phyloP scores from a whole-genome alignment of 2,888 invertebrate species.

The Plusia festucae region DNA sequence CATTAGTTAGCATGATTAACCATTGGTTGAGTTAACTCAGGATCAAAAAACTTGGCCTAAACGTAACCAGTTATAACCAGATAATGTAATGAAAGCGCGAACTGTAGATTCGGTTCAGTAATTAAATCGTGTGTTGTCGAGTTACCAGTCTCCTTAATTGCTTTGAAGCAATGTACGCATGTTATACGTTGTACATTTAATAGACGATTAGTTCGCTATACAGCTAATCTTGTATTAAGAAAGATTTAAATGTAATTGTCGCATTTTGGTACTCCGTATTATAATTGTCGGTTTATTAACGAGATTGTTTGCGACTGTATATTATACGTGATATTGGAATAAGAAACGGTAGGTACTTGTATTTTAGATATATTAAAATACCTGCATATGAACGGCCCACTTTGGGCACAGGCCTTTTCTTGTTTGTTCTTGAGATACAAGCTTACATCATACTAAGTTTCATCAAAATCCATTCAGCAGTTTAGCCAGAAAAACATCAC shows the following conservation, averaged over 20 bases:
- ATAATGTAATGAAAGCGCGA: constrained; percentile 25
- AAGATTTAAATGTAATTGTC: constrained; percentile 4
- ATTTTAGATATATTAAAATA: no score
- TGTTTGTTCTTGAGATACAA: no score
- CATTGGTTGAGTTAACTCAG: no score
- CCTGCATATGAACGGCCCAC: no score
- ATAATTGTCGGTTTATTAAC: not conserved
- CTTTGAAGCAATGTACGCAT: constrained; percentile 11
- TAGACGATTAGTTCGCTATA: constrained; percentile 6
- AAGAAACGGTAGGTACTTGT: not conserved
- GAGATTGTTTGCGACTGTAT: not conserved
- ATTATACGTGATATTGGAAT: not conserved
- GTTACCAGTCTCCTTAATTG: constrained; percentile 12
- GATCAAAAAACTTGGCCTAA: not conserved
- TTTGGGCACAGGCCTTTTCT: no score
- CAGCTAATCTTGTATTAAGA: constrained; percentile 1
- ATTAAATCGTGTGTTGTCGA: constrained; percentile 18
- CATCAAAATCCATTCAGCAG: no score
- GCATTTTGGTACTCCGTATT: not conserved
- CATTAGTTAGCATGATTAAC: no score
- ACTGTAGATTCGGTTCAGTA: constrained; percentile 16
- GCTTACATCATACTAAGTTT: no score
- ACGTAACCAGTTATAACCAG: not conserved
- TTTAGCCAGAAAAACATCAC: no score
- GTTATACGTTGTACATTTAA: constrained; percentile 1